phyloP scores from a whole-genome alignment of 2,797 vertebrate genomes.

The Etheostoma nigrum region DNA sequence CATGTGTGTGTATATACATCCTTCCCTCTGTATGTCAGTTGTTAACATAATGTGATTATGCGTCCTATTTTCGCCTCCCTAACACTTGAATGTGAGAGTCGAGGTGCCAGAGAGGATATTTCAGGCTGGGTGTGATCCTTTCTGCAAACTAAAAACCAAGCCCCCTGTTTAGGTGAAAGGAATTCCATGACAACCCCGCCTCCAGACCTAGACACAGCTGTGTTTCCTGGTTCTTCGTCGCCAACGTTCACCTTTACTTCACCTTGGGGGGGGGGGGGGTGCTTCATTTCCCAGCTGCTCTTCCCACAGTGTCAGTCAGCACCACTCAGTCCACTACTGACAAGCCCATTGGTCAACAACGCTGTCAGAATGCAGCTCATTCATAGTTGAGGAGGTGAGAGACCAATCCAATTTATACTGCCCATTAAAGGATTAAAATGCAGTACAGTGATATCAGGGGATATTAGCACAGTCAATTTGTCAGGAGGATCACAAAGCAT shows the following conservation, averaged over 20 bases:
- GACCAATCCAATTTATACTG: slow-evolving; percentile 67
- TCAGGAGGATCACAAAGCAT: slow-evolving; percentile 62
- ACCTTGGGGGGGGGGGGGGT: slow-evolving; percentile 50
- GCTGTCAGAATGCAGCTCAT: slow-evolving; percentile 40
- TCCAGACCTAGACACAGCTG: slow-evolving; percentile 70
- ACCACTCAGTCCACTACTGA: slow-evolving; percentile 42
- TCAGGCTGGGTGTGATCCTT: slow-evolving; percentile 70
- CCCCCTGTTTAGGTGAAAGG: slow-evolving; percentile 62
- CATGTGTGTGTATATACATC: slow-evolving; percentile 15
- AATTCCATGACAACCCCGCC: slow-evolving; percentile 70
- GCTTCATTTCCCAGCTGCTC: slow-evolving; percentile 52
- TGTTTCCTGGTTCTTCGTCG: slow-evolving; percentile 38
- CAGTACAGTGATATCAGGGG: slow-evolving; percentile 52
- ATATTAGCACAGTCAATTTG: slow-evolving; percentile 69
- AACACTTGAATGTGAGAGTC: slow-evolving; percentile 73
- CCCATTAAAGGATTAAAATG: slow-evolving; percentile 76
- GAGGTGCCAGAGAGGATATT: slow-evolving; percentile 75
- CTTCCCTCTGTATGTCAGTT: slow-evolving; percentile 58
- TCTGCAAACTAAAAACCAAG: slow-evolving; percentile 49
- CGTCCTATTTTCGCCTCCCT: slow-evolving; percentile 73
- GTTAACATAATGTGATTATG: slow-evolving; percentile 78
- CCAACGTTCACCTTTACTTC: slow-evolving; percentile 65
- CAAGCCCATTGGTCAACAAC: slow-evolving; percentile 50
- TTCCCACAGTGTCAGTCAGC: slow-evolving; percentile 29
- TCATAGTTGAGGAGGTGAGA: slow-evolving; percentile 48